Base-by-base conservation (phyloP, 2,113 vertebrate species). In the Rhabdomys dilectus region DNA sequence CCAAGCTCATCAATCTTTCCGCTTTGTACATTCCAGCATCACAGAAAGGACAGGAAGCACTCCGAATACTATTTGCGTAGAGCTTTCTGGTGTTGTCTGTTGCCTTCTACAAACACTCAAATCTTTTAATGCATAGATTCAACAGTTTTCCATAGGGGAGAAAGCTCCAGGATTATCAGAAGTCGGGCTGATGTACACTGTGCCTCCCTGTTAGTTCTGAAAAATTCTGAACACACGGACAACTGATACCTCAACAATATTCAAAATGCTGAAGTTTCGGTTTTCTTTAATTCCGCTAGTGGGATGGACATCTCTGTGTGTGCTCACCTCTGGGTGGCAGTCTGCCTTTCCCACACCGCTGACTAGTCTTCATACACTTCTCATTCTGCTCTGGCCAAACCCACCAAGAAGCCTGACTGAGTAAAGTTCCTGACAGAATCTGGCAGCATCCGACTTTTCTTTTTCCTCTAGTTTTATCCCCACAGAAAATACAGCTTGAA, bases 141-240 rank as follows among this genome's bases (percentile, higher is more conserved):
- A 73, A 85, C 5, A 29, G 39, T 68, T 96, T 96, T 91, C 62
- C 82, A 17, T 48, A 56, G 15, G 78, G 76, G 73, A 91, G 91
- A 72, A 70, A 66, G 39, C 86, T 88, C 89, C 81, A 21, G 48
- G 60, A 85, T 48, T 58, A 53, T 64, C 64, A 86, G 16, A 26
- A 94, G 78, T 19, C 91, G 42, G 19, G 29, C 48, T 91, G 76
- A 78, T 51, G 89, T 29, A 48, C 21, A 75, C 58, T 77, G 31
- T 36, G 64, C 56, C 80, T 90, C 81, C 95, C 53, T n/a, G 53
- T 51, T 94, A 95, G 80, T 93, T 21, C 70, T 95, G 36, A 96
- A 93, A 91, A 85, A 93, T 95, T 97, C 80, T 81, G 58, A 95
- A 97, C n/a, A 85, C 70, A 78, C 11, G 89, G 29, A 91, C 76